Evolutionary conservation across 2,797 vertebrate genomes (phyloP).

Genomic region (Ataeniobius toweri): DNA sequence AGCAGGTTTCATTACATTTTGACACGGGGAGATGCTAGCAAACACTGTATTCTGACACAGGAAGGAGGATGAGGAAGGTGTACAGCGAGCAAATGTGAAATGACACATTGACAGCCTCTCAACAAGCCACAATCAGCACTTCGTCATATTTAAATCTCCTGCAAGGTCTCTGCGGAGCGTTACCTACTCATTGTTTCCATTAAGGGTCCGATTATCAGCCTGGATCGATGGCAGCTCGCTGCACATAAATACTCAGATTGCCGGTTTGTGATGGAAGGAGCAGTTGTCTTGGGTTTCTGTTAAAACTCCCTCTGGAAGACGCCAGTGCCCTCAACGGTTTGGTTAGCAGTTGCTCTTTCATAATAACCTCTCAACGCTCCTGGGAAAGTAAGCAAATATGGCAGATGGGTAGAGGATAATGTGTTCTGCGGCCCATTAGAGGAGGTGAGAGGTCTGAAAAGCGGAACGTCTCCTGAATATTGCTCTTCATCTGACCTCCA

Average conservation of each 20-base stretch:
- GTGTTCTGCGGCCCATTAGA: constrained; percentile 67
- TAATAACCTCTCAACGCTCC: constrained; percentile 42
- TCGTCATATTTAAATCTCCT: constrained; percentile 57
- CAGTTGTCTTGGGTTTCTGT: constrained; percentile 56
- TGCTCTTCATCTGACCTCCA: constrained; percentile 66
- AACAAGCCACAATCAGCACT: constrained; percentile 52
- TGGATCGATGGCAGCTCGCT: constrained; percentile 60
- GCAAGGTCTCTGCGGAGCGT: constrained; percentile 31
- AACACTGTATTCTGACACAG: constrained; percentile 2
- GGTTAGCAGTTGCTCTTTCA: constrained; percentile 42
- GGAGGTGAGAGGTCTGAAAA: constrained; percentile 54
- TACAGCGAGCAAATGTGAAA: constrained; percentile 30
- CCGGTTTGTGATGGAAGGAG: constrained; percentile 46
- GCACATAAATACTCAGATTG: constrained; percentile 53
- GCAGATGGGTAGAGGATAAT: constrained; percentile 67
- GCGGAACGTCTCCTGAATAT: constrained; percentile 53
- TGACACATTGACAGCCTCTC: constrained; percentile 60
- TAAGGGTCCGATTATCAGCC: constrained; percentile 62
- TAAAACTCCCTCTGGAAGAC: constrained; percentile 44
- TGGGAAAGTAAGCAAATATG: constrained; percentile 57
- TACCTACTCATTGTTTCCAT: constrained; percentile 61
- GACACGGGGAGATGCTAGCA: constrained; percentile 31
- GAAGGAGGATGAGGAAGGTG: constrained; percentile 1
- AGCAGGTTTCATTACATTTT: constrained; percentile 33
- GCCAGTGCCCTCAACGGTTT: constrained; percentile 63